Base-by-base conservation (phyloP, 1,140 invertebrate species). In the Papilio machaon region DNA sequence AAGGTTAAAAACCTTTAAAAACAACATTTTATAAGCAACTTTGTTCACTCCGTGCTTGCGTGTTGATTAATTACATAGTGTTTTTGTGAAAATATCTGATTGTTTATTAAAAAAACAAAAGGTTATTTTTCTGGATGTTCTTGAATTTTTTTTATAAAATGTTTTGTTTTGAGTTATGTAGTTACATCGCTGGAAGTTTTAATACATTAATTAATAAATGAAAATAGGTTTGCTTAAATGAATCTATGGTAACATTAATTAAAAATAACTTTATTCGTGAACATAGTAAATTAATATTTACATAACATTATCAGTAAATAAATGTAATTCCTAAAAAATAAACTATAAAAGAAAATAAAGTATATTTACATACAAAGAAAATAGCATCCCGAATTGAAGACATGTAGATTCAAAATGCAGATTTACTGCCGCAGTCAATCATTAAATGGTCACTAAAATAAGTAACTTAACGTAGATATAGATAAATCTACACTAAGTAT, bases 281-380 rank as follows among this genome's bases (percentile, higher is more conserved):
- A 83, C 84, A 84, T 83, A 80, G 87, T 88, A 87, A 90, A 88
- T 83, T 85, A 86, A 86, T 89, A 89, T 89, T 89, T 89, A 88
- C 87, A 88, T 82, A 84, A 85, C 83, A 73, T 81, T 83, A 84
- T 83, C 84, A 82, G 81, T 82, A 79, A 82, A 83, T 81, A 83
- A 77, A 82, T 79, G 82, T 84, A 83, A 23, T 49, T 78, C 80
- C 58, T 80, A 75, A 79, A 81, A 84, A 70, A 85, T 85, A 43
- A 84, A 83, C 70, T 83, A 86, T 81, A 74, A 73, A 82, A 81
- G 54, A 60, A 81, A 47, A 79, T 79, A 75, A 81, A 85, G 81
- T 84, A 85, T 87, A 88, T 88, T 85, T 88, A 89, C 88, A 89
- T 74, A 84, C 82, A 74, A 83, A 76, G 81, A 83, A 83, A 83